Conservation (phyloP, 2,113 vertebrate genomes). For the Eupsittula cactorum region DNA sequence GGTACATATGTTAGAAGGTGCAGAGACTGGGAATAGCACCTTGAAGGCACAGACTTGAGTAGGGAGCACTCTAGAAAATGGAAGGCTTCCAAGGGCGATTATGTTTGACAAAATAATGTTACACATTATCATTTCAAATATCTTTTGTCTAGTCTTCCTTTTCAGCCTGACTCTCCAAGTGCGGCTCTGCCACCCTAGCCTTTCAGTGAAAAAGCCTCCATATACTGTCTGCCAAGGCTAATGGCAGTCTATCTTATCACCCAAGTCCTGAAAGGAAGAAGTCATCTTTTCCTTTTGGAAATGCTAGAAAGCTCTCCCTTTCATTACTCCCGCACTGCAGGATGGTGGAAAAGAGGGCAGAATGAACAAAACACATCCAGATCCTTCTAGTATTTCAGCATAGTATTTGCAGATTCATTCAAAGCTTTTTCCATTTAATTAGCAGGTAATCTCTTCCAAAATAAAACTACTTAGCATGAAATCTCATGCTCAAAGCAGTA, state of each 20-base stretch:
- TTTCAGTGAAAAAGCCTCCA: neutral
- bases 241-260: neutral
- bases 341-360: neutral
- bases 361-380: neutral
- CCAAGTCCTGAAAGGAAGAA: neutral
- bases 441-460: neutral
- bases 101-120: neutral
- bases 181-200: neutral
- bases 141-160: neutral
- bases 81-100: neutral
- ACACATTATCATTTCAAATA: neutral
- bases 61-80: neutral
- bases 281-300: neutral
- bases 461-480: neutral
- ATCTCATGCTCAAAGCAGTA: neutral
- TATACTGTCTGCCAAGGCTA: neutral
- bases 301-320: neutral
- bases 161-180: neutral
- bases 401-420: neutral
- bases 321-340: neutral
- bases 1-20: rapidly evolving
- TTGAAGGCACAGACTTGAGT: neutral
- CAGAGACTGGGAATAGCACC: neutral
- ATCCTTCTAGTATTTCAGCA: neutral
- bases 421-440: neutral